A percentile compares a stretch with the other conserved stretches of the same genome.
These are phyloP conservation scores for Agapetus fuscipes DNA, from an alignment of 2,888 invertebrate species.

Conservation along the genomic window DNA sequence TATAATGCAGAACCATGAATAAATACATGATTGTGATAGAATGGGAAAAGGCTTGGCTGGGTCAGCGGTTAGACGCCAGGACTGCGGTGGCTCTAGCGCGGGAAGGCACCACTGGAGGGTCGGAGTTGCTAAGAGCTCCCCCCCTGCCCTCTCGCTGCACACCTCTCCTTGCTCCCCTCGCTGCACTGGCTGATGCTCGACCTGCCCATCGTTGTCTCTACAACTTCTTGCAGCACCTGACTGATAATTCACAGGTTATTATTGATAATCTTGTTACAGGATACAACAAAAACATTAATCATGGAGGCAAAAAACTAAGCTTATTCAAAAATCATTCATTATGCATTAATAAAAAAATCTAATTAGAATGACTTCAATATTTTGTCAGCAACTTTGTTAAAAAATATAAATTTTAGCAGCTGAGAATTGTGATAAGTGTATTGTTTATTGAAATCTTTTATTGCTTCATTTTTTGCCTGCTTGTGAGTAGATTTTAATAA, in stretches of 20 bases:
- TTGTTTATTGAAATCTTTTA: too few species aligned
- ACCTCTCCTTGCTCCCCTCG: conserved; percentile 7
- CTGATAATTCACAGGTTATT: conserved; percentile 15
- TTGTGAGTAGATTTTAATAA: too few species aligned
- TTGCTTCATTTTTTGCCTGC: too few species aligned
- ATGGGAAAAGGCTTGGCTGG: conserved; percentile 19
- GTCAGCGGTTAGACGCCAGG: conserved; percentile 15
- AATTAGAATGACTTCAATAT: too few species aligned
- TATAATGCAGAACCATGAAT: too few species aligned
- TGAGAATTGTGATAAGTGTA: too few species aligned
- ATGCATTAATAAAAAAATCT: too few species aligned
- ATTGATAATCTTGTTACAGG: not conserved
- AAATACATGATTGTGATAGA: too few species aligned
- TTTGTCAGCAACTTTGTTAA: too few species aligned
- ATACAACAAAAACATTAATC: not conserved
- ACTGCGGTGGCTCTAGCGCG: conserved; percentile 16
- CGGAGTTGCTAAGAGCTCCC: conserved; percentile 13
- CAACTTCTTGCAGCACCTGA: conserved; percentile 13
- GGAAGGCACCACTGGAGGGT: conserved; percentile 8
- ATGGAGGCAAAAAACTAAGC: too few species aligned
- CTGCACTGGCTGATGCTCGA: conserved; percentile 5
- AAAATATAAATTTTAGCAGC: too few species aligned
- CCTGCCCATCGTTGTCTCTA: conserved; percentile 15
- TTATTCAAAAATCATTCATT: too few species aligned
- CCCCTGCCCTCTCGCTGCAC: conserved; percentile 12